Evolutionary conservation across 1,140 invertebrate species (phyloP).

Genomic region (Dufourea novaeangliae): DNA sequence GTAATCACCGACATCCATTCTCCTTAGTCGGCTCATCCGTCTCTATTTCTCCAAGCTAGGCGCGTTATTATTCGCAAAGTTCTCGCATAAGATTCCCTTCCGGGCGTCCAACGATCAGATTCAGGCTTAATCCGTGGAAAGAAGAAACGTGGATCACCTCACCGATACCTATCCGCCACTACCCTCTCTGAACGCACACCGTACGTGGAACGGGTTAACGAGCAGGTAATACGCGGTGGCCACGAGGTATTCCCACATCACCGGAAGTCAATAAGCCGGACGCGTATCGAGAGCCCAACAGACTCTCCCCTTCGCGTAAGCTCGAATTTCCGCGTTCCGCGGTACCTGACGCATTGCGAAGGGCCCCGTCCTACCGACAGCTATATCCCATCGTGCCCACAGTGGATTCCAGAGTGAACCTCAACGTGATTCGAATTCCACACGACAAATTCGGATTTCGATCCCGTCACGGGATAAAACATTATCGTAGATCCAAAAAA

Average conservation of each 20-base stretch:
- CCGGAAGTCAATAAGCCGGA: slow-evolving; percentile 64
- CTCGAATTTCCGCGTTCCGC: slow-evolving; percentile 64
- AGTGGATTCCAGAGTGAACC: slow-evolving; percentile 39
- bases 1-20: slow-evolving; percentile 14
- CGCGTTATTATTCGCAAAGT: not conserved
- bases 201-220: slow-evolving; percentile 24
- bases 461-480: too few species aligned
- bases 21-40: slow-evolving; percentile 20
- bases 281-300: slow-evolving; percentile 39
- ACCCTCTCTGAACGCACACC: too few species aligned
- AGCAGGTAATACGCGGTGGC: slow-evolving; percentile 39
- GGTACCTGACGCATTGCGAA: slow-evolving; percentile 32
- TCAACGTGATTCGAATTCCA: slow-evolving; percentile 31
- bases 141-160: not conserved
- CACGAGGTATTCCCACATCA: slow-evolving; percentile 43
- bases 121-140: not conserved
- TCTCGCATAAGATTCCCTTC: not conserved
- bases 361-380: slow-evolving; percentile 24
- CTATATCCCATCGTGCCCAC: slow-evolving; percentile 51
- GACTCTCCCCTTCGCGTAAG: slow-evolving; percentile 55
- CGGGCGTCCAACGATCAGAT: not conserved
- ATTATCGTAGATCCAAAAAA: too few species aligned
- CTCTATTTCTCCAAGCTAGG: not conserved
- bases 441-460: not conserved
- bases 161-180: too few species aligned